Evolutionary conservation across 1,140 invertebrate genomes (phyloP).

Genomic region (Drosophila nigromelanica): DNA sequence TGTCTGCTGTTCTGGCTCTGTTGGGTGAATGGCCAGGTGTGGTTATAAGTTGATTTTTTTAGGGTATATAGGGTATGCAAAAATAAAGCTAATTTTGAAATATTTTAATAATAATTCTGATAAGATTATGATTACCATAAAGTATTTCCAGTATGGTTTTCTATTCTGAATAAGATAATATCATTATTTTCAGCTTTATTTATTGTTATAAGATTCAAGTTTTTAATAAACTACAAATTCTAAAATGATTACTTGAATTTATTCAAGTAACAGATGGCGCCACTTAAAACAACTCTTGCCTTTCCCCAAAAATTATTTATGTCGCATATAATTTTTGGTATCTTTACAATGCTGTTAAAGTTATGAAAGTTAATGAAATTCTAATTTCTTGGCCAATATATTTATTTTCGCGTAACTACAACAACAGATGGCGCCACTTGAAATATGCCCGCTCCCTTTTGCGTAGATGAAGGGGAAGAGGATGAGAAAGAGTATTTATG

Average conservation of each 20-base stretch:
- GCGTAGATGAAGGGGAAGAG: neutral
- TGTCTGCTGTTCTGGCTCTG: constrained; percentile 24
- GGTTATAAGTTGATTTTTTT: constrained; percentile 8
- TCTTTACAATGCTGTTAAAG: constrained; percentile 1
- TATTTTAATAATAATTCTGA: too few relatives aligned
- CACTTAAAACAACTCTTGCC: neutral
- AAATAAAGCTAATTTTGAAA: too few relatives aligned
- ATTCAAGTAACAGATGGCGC: neutral
- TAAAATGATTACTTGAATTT: neutral
- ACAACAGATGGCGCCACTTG: constrained; percentile 14
- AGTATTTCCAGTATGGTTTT: too few relatives aligned
- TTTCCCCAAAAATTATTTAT: neutral
- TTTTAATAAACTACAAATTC: neutral
- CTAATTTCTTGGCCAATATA: neutral
- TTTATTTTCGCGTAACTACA: constrained; percentile 5
- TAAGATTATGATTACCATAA: too few relatives aligned
- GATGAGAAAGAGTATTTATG: constrained; percentile 19
- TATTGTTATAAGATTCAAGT: neutral
- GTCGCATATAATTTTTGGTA: neutral
- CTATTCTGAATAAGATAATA: neutral
- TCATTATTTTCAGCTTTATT: too few relatives aligned
- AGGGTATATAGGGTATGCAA: constrained; percentile 26
- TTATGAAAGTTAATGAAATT: constrained; percentile 18
- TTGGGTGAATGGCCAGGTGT: constrained; percentile 40
- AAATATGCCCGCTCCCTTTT: neutral